Base-by-base conservation (phyloP, 2,113 vertebrate species). In the Microcebus griseorufus region DNA sequence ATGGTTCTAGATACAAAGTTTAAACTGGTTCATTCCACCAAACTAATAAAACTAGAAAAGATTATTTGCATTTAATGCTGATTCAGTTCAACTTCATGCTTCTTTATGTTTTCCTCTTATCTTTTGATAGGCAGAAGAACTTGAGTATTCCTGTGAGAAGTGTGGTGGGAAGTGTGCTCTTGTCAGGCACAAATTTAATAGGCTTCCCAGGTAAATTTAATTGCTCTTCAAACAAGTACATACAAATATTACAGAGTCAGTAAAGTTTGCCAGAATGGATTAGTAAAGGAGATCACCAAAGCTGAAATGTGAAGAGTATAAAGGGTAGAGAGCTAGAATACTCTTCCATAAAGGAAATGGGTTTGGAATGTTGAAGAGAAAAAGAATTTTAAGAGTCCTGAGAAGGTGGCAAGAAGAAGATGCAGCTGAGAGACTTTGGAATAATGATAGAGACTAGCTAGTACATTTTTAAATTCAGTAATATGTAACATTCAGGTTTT, bases 111-210 rank as follows among this genome's bases (percentile, higher is more conserved):
- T 86, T 25, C n/a, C 22, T 98, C 39, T 92, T 95, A 2, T 97
- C 84, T 94, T 97, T 97, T 76, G 86, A 97, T 96, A 98, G 98
- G 92, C 98, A 98, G 99, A 99, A 97, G 99, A 99, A 97, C 99
- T 99, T 0, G 99, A 99, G 84, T 99, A 99, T 98, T 99, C 99
- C 1, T 99, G 99, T 98, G 99, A 99, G 97, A 99, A 99, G 96
- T 99, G 99, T 98, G 99, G 98, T 75, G 99, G 99, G 5, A 99
- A 99, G 95, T 98, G 99, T 82, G 99, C 99, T 17, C 99, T 99
- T 76, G 99, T 99, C 87, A 99, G 98, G 5, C 99, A 99, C 97
- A 99, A 99, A 98, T 99, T 99, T 98, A 99, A 99, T 98, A 99
- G 99, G 96, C 98, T 99, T 79, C 42, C 27, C 42, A 48, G 73